A percentile compares a stretch with the other conserved stretches of the same genome.
These are phyloP conservation scores for Acanthacorydalis orientalis DNA, from an alignment of 2,888 invertebrate species.

Conservation along the genomic window DNA sequence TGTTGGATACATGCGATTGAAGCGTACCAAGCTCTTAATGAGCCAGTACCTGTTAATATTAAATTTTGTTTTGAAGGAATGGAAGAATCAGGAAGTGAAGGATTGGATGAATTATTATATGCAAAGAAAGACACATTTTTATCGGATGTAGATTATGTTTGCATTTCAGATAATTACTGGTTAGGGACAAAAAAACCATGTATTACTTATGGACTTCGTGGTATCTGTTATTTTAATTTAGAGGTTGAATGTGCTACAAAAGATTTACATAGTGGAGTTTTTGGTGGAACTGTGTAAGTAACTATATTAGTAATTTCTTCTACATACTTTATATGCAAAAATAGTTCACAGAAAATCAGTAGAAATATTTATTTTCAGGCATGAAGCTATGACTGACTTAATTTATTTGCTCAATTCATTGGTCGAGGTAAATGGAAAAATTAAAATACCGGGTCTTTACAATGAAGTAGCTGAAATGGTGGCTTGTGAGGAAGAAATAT, in stretches of 20 bases:
- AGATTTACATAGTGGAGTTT: conserved; percentile 92
- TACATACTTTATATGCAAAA: background rate
- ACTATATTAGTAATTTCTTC: background rate
- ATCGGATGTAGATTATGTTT: conserved; percentile 75
- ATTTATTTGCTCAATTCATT: conserved; percentile 70
- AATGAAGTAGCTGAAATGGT: conserved; percentile 63
- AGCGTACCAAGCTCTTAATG: conserved; percentile 58
- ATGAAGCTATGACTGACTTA: conserved; percentile 84
- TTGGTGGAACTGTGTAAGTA: conserved; percentile 80
- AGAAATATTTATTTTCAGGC: conserved; percentile 26
- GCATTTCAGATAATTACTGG: conserved; percentile 99
- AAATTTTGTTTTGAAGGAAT: conserved; percentile 95
- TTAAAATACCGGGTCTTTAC: conserved; percentile 66
- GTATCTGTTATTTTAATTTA: conserved; percentile 78
- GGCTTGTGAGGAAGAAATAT: conserved; percentile 50
- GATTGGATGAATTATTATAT: conserved; percentile 72
- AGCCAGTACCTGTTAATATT: conserved; percentile 51
- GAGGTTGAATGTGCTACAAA: conserved; percentile 78
- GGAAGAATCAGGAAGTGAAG: conserved; percentile 96
- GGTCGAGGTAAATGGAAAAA: conserved; percentile 73
- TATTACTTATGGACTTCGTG: conserved; percentile 89
- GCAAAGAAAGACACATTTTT: conserved; percentile 62
- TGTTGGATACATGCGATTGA: conserved; percentile 92
- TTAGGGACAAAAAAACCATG: conserved; percentile 93
- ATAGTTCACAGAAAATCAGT: background rate